phyloP scores from a whole-genome alignment of 2,797 vertebrate species.

The Pangasius macronema region DNA sequence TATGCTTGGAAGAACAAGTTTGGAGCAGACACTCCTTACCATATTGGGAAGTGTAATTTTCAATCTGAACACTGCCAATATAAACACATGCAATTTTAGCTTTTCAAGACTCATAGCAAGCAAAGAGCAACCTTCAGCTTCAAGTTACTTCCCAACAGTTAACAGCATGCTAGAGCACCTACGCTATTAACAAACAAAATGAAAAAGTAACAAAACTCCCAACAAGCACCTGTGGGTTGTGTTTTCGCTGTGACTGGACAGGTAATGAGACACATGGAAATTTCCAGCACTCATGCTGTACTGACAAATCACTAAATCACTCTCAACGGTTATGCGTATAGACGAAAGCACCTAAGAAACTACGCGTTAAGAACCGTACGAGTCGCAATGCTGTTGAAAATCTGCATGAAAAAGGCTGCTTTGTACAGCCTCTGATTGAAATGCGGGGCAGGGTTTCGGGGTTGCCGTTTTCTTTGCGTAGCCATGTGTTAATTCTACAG shows the following conservation, averaged over 20 bases:
- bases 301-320: slow-evolving; percentile 6
- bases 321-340: neutral
- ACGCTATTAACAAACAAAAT: neutral
- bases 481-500: slow-evolving; percentile 38
- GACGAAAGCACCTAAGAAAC: neutral
- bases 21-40: slow-evolving; percentile 20
- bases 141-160: neutral
- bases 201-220: neutral
- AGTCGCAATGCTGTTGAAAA: slow-evolving; percentile 14
- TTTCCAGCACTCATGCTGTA: neutral
- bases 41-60: slow-evolving; percentile 51
- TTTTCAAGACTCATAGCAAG: slow-evolving; percentile 15
- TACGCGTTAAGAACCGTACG: neutral
- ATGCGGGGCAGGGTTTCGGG: slow-evolving; percentile 41
- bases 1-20: neutral
- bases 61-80: slow-evolving; percentile 30
- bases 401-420: slow-evolving; percentile 34
- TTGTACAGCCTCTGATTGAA: slow-evolving; percentile 49
- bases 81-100: slow-evolving; percentile 25
- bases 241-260: neutral
- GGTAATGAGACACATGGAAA: neutral
- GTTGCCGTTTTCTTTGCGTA: slow-evolving; percentile 39
- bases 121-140: slow-evolving; percentile 10
- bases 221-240: neutral
- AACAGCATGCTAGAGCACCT: neutral